Base-by-base conservation (phyloP, 2,888 invertebrate species). In the Lasioglossum zephyrum region DNA sequence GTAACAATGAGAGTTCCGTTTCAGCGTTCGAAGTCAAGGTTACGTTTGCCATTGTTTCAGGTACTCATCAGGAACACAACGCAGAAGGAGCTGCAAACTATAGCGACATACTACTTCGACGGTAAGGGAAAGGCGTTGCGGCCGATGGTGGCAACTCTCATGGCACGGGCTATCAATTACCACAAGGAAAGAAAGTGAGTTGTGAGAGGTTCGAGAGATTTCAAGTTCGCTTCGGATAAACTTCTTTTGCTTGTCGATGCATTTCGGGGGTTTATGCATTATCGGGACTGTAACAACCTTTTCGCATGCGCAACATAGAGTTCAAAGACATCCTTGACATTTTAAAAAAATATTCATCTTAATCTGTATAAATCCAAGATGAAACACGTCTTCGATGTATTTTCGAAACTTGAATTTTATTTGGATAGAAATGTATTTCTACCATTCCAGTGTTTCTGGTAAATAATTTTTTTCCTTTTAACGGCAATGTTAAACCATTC, bases 51-150 rank as follows among this genome's bases (percentile, higher is more conserved):
- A 74, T 88, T 84, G 82, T 91, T 90, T 69, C 96, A 97, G 97
- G 97, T 97, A 95, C 96, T 98, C 95, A 96, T 97, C 94, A 96
- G 96, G 93, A 97, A 98, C 95, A 98, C 98, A 93, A 97, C 97
- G 95, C 97, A 97, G 95, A 96, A 97, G 88, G 98, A 98, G 96
- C 96, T 99, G 95, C 97, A 97, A 95, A 97, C 97, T 95, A 98
- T 99, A 96, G 97, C 99, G 87, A 98, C 98, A 94, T 99, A 99
- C 96, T 99, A 99, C 96, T 99, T 99, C 96, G 98, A 99, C 96
- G 99, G 99, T 86, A 98, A 99, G 95, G 99, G 99, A 93, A 99
- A 99, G 96, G 98, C 99, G 91, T 96, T 99, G 91, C 97, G 99
- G 95, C 99, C 99, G 77, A 98, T 99, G 97, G 97, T 99, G 77